phyloP scores from a whole-genome alignment of 2,888 invertebrate species.

The Tanypteryx hageni region DNA sequence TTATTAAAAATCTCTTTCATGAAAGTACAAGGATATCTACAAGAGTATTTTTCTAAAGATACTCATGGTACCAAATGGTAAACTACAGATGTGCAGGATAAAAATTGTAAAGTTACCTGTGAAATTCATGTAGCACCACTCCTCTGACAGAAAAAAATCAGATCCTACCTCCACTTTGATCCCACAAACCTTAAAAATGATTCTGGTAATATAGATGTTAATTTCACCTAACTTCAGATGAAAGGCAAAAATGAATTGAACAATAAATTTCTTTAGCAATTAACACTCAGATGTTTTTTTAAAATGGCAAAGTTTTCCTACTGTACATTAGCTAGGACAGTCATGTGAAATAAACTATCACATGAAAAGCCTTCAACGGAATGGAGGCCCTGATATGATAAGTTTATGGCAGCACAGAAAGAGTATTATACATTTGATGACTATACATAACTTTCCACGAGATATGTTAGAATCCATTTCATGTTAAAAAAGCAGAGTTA shows the following conservation, averaged over 20 bases:
- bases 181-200: constrained; percentile 59
- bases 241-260: constrained; percentile 52
- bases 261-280: constrained; percentile 53
- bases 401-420: constrained; percentile 61
- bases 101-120: constrained; percentile 53
- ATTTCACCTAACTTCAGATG: constrained; percentile 46
- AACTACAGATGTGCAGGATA: constrained; percentile 51
- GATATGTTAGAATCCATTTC: constrained; percentile 60
- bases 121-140: constrained; percentile 61
- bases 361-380: constrained; percentile 59
- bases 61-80: constrained; percentile 48
- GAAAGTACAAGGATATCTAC: constrained; percentile 51
- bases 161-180: constrained; percentile 58
- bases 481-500: constrained; percentile 37
- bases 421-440: constrained; percentile 47
- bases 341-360: constrained; percentile 48
- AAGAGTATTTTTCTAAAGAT: constrained; percentile 55
- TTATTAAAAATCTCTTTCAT: constrained; percentile 59
- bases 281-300: constrained; percentile 47
- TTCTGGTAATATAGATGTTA: constrained; percentile 55
- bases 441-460: constrained; percentile 42
- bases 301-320: constrained; percentile 39
- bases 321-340: constrained; percentile 50
- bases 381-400: constrained; percentile 63
- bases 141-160: constrained; percentile 46